Conservation (phyloP, 2,113 vertebrate genomes). For the Oceanites oceanicus region DNA sequence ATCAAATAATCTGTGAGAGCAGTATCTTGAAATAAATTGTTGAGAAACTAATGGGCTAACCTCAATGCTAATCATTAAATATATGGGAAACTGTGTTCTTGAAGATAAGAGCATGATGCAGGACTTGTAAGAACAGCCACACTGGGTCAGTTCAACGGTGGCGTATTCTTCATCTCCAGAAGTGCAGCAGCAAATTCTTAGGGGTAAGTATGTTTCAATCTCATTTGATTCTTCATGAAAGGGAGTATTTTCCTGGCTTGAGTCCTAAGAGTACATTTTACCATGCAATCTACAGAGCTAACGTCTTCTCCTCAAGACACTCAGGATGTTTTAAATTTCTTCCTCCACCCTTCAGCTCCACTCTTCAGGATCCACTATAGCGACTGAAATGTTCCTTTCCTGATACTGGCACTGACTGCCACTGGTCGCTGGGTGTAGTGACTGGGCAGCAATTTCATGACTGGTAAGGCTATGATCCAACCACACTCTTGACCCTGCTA, state of each 20-base stretch:
- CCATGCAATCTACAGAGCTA: not conserved
- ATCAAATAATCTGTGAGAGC: not conserved
- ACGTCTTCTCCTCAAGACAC: not conserved
- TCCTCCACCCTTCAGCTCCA: not conserved
- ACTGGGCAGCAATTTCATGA: not conserved
- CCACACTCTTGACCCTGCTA: not conserved
- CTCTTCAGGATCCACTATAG: not conserved
- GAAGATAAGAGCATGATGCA: not conserved
- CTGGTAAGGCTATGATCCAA: not conserved
- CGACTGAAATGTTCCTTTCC: not conserved
- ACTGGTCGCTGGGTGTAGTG: fast-evolving
- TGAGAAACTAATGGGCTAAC: not conserved
- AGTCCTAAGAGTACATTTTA: not conserved
- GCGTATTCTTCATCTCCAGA: not conserved
- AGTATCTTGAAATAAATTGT: not conserved
- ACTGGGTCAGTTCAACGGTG: not conserved
- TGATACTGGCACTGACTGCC: fast-evolving
- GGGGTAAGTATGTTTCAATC: fast-evolving
- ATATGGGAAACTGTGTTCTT: not conserved
- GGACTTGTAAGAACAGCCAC: not conserved
- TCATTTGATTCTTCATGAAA: not conserved
- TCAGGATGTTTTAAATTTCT: not conserved
- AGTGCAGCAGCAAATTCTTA: not conserved
- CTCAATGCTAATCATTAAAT: not conserved
- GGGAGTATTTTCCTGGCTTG: not conserved